Evolutionary conservation across 2,888 invertebrate genomes (phyloP).

Genomic region (Cataglyphis cursor): DNA sequence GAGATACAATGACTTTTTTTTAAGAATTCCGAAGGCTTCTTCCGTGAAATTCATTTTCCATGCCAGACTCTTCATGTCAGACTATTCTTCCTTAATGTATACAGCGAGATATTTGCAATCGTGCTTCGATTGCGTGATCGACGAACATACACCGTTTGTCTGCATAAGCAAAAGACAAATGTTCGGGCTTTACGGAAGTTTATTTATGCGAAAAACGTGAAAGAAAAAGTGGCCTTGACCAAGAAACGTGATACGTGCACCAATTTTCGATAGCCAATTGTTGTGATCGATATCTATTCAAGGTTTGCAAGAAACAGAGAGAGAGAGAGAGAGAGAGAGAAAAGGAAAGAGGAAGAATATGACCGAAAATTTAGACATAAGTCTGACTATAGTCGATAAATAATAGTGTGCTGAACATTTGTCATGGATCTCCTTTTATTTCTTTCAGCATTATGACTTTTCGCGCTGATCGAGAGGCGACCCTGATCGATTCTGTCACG

Average conservation of each 20-base stretch:
- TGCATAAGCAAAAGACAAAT: not conserved
- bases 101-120: constrained; percentile 6
- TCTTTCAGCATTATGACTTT: not conserved
- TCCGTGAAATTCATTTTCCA: constrained; percentile 4
- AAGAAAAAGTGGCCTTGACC: constrained; percentile 35
- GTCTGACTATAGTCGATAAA: not conserved
- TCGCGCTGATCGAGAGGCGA: not conserved
- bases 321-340: not conserved
- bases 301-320: not conserved
- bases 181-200: not conserved
- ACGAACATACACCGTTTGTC: not conserved
- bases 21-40: not conserved
- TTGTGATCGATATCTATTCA: constrained; percentile 19
- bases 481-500: not conserved
- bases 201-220: constrained; percentile 5
- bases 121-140: not conserved
- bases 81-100: constrained; percentile 18
- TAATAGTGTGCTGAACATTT: not conserved
- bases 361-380: not conserved
- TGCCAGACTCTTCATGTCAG: not conserved
- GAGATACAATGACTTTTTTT: not conserved
- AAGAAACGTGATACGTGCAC: constrained; percentile 32
- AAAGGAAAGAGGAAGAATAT: not conserved
- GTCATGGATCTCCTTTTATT: not conserved
- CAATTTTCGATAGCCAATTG: constrained; percentile 46